A percentile compares a stretch with the other conserved stretches of the same genome.
These are phyloP conservation scores for Coleophora flavipennella DNA, from an alignment of 2,888 invertebrate species.

Conservation along the genomic window DNA sequence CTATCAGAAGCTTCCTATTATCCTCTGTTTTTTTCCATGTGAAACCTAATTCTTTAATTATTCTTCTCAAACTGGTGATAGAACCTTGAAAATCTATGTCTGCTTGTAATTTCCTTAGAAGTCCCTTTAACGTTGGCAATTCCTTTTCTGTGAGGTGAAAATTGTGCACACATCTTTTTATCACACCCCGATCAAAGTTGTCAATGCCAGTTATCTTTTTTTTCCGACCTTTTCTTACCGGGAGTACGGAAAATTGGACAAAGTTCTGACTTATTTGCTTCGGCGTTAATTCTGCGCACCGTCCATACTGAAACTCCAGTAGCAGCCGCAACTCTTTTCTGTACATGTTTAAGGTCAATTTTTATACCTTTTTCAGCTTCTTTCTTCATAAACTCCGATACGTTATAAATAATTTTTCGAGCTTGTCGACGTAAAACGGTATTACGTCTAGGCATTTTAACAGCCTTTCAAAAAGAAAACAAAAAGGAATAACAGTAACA, in stretches of 20 bases:
- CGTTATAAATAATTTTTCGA: too few species aligned
- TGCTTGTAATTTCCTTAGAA: constrained; percentile 12
- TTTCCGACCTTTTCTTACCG: constrained; percentile 16
- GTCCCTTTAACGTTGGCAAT: constrained; percentile 15
- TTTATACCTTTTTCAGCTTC: too few species aligned
- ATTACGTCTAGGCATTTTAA: too few species aligned
- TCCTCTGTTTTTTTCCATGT: constrained; percentile 11
- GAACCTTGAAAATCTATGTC: constrained; percentile 20
- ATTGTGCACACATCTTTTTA: constrained; percentile 26
- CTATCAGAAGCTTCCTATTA: constrained; percentile 5
- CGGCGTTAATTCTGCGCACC: too few species aligned
- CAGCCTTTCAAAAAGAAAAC: too few species aligned
- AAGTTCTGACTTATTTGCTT: too few species aligned
- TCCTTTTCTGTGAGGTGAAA: constrained; percentile 12
- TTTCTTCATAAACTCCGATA: too few species aligned
- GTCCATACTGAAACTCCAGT: too few species aligned
- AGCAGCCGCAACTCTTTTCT: too few species aligned
- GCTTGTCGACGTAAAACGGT: too few species aligned
- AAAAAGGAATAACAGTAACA: too few species aligned
- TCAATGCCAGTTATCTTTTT: constrained; percentile 22
- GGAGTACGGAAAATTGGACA: constrained; percentile 10
- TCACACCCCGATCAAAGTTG: constrained; percentile 22
- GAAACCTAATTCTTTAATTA: constrained; percentile 9
- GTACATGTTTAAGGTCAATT: too few species aligned
- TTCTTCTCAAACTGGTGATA: constrained; percentile 7